These are phyloP conservation scores for Nephrocerus scutellatus DNA, from an alignment of 2,888 invertebrate genomes.

Conservation along the genomic window DNA sequence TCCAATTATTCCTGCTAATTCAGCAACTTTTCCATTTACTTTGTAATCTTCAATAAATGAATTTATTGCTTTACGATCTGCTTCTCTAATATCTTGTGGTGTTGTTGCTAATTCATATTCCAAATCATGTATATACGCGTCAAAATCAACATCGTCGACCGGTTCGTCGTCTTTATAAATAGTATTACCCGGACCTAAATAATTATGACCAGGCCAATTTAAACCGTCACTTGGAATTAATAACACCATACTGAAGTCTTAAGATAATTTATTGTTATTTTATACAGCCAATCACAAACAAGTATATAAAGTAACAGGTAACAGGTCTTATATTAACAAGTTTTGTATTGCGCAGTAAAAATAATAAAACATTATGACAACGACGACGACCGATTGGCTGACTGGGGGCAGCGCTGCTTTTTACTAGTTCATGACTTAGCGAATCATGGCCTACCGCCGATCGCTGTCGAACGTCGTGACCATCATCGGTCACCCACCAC, in stretches of 20 bases:
- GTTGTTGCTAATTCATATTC: conserved; percentile 14
- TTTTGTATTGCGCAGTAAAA: no score
- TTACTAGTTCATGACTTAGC: no score
- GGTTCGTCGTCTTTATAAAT: conserved; percentile 13
- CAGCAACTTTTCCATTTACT: conserved; percentile 5
- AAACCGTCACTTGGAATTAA: conserved; percentile 3
- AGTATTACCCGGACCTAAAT: conserved; percentile 11
- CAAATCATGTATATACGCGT: conserved; percentile 12
- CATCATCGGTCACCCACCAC: no score
- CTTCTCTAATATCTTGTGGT: conserved; percentile 7
- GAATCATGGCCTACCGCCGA: no score
- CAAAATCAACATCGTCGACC: conserved; percentile 10
- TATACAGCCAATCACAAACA: no score
- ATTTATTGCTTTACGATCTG: conserved; percentile 8
- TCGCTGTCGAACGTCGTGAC: no score
- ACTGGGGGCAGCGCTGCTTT: no score
- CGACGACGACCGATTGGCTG: no score
- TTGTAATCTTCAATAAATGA: conserved; percentile 8
- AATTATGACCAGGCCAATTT: conserved; percentile 9
- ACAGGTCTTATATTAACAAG: no score
- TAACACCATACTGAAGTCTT: conserved; percentile 9
- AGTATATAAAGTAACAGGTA: no score
- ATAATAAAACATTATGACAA: no score
- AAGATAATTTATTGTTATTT: conserved; percentile 18
- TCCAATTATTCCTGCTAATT: conserved; percentile 6